A percentile compares a stretch with the other conserved stretches of the same genome.
Conservation (phyloP, 2,888 invertebrate species). For the Cephus rjabovi region DNA sequence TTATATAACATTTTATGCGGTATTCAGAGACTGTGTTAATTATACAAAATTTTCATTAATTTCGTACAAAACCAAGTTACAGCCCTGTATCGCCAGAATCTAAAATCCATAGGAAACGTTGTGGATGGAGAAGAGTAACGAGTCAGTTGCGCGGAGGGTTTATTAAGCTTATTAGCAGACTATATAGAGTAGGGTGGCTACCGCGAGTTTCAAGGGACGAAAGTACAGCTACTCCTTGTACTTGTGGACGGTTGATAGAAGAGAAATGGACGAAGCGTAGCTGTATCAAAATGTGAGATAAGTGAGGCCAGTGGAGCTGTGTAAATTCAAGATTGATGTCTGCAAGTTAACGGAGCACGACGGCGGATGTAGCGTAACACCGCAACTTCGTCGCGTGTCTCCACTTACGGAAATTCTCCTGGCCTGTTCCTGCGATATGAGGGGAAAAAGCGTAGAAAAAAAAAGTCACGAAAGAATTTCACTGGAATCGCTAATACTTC, state of each 20-base stretch:
- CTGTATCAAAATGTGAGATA: neutral
- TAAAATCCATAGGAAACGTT: conserved; percentile 33
- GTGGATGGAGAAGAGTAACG: conserved; percentile 25
- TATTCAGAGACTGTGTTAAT: neutral
- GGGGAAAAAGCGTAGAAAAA: neutral
- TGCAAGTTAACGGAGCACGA: neutral
- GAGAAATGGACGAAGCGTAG: neutral
- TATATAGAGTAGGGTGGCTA: neutral
- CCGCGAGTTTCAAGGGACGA: neutral
- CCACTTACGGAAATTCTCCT: neutral
- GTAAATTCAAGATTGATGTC: too few relatives aligned
- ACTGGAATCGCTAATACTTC: neutral
- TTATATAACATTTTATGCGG: neutral
- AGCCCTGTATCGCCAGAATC: conserved; percentile 37
- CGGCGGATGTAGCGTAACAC: neutral
- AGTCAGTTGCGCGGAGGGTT: conserved; percentile 44
- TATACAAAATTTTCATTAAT: neutral
- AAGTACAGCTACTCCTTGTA: neutral
- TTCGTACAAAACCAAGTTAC: conserved; percentile 28
- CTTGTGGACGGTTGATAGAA: neutral
- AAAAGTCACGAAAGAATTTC: neutral
- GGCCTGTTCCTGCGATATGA: neutral
- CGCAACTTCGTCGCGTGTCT: neutral
- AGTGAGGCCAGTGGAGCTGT: neutral
- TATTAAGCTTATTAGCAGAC: conserved; percentile 57